Evolutionary conservation across 92 coral and sea anemone species (phyloP).

Genomic region (Micromussa lordhowensis): DNA sequence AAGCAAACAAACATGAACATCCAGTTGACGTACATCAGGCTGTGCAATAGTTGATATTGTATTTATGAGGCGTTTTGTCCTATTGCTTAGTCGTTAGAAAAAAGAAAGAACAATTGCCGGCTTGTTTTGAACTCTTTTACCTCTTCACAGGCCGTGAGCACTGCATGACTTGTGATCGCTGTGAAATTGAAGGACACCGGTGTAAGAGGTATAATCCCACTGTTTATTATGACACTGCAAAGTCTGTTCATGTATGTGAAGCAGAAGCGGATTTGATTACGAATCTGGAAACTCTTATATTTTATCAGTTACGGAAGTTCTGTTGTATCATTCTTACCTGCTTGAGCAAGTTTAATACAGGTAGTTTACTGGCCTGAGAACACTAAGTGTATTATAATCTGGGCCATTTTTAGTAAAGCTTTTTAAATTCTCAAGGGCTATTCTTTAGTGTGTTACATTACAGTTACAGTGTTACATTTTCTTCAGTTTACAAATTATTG

Average conservation of each 20-base stretch:
- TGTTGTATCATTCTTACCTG: background rate
- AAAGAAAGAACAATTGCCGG: background rate
- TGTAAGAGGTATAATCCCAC: constrained; percentile 72
- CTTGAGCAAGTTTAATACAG: background rate
- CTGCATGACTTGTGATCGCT: constrained; percentile 81
- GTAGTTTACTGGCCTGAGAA: background rate
- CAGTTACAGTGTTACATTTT: background rate
- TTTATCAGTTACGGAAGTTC: background rate
- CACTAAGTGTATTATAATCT: background rate
- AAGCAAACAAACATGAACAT: too few relatives aligned
- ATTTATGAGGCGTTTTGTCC: too few relatives aligned
- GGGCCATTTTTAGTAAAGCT: background rate
- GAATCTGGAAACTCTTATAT: background rate
- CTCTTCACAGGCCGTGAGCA: constrained; percentile 74
- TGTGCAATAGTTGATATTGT: too few relatives aligned
- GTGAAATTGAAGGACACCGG: constrained; percentile 77
- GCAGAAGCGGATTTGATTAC: background rate
- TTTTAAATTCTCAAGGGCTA: background rate
- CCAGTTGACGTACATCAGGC: too few relatives aligned
- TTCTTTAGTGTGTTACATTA: background rate
- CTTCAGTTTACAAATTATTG: background rate
- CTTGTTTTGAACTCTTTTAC: background rate
- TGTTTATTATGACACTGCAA: background rate
- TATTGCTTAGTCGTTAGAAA: too few relatives aligned
- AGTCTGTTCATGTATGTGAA: background rate